These are phyloP conservation scores for Actinernus sp. DNA, from an alignment of 92 coral and sea anemone species.

Conservation along the genomic window DNA sequence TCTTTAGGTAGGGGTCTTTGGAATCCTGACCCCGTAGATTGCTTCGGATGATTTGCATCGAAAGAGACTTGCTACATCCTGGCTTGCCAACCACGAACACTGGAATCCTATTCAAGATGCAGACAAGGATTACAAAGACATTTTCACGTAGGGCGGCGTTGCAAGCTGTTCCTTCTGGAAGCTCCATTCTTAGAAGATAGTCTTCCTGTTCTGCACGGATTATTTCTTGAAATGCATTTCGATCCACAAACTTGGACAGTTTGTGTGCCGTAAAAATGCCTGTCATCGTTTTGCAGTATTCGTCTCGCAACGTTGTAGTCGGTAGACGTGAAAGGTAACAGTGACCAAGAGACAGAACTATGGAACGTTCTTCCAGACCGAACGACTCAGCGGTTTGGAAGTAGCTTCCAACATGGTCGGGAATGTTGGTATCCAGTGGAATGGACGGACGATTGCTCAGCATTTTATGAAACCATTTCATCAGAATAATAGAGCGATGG, in stretches of 20 bases:
- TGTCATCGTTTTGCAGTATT: conserved; percentile 61
- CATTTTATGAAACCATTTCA: conserved; percentile 69
- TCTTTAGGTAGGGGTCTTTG: conserved; percentile 75
- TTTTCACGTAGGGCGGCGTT: conserved; percentile 98
- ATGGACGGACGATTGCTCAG: too few species aligned
- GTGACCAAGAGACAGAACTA: conserved; percentile 91
- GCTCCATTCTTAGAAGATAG: conserved; percentile 94
- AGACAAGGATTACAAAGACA: conserved; percentile 93
- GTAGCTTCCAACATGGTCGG: too few species aligned
- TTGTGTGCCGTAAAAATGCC: conserved; percentile 32
- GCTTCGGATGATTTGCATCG: conserved; percentile 94
- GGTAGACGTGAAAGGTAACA: conserved; percentile 94
- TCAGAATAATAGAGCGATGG: conserved; percentile 77
- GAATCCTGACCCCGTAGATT: conserved; percentile 93
- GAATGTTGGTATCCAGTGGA: too few species aligned
- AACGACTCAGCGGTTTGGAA: not conserved
- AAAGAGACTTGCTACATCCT: conserved; percentile 97
- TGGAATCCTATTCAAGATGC: conserved; percentile 93
- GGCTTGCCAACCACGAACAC: conserved; percentile 99
- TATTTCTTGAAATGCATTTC: conserved; percentile 71
- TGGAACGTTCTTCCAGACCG: conserved; percentile 12
- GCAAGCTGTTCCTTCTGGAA: conserved; percentile 94
- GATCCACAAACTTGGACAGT: not conserved
- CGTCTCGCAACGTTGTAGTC: conserved; percentile 58
- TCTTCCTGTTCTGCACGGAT: conserved; percentile 95